Percentiles rank a stretch among this genome's conserved stretches.
Conservation (phyloP, 2,113 vertebrate genomes). For the Psittacara wagleri region DNA sequence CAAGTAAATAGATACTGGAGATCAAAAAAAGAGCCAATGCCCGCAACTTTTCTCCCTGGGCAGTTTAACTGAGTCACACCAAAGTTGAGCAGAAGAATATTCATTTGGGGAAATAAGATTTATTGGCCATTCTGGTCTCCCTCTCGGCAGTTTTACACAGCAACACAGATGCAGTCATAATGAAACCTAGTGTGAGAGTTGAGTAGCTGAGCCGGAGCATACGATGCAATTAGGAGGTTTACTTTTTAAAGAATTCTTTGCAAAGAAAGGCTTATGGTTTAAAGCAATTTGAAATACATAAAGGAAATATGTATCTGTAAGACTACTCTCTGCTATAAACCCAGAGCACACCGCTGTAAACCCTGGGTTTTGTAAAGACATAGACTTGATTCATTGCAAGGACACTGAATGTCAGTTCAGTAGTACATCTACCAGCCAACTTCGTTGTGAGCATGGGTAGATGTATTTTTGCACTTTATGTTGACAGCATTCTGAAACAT, state of each 20-base stretch:
- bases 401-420: conserved; percentile 18
- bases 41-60: not conserved
- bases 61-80: not conserved
- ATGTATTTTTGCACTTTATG: not conserved
- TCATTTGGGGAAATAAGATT: not conserved
- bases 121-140: not conserved
- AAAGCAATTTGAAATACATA: conserved; percentile 17
- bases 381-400: not conserved
- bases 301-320: not conserved
- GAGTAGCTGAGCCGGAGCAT: not conserved
- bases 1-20: not conserved
- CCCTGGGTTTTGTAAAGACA: not conserved
- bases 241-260: not conserved
- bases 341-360: not conserved
- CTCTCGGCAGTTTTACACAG: not conserved
- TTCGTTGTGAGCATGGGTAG: not conserved
- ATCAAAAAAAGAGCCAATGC: not conserved
- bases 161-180: not conserved
- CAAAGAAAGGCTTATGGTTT: not conserved
- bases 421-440: not conserved
- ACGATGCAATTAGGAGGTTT: not conserved
- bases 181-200: not conserved
- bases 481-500: not conserved
- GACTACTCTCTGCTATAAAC: not conserved
- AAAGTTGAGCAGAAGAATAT: not conserved